phyloP scores from a whole-genome alignment of 1,140 invertebrate species.

The Melipona quadrifasciata region DNA sequence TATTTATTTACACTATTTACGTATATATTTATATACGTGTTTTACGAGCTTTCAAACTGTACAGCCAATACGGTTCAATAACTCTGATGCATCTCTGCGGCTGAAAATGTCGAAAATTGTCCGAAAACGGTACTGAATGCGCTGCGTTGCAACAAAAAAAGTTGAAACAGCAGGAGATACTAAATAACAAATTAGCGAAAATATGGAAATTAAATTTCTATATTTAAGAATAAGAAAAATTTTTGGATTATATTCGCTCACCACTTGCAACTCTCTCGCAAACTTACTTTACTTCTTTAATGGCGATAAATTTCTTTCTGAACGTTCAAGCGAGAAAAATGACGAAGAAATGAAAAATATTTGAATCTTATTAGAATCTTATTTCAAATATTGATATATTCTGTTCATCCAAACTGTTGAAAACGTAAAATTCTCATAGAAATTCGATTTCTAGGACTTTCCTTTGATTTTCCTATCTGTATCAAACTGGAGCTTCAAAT shows the following conservation, averaged over 20 bases:
- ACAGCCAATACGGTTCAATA: background rate
- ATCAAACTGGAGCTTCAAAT: background rate
- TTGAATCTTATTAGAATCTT: too few species aligned
- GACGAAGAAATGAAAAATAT: too few species aligned
- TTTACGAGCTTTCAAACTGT: slow-evolving; percentile 8
- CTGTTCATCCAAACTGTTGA: too few species aligned
- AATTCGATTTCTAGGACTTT: background rate
- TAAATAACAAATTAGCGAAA: background rate
- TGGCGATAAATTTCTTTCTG: too few species aligned
- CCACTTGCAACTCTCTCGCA: too few species aligned
- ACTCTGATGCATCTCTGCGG: background rate
- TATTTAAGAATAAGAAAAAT: too few species aligned
- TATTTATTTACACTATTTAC: slow-evolving; percentile 29
- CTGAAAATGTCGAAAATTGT: background rate
- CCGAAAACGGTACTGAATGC: background rate
- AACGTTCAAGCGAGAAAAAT: too few species aligned
- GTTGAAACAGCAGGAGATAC: background rate
- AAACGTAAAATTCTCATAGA: background rate
- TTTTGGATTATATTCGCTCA: too few species aligned
- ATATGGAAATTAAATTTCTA: background rate
- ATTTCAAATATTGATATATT: too few species aligned
- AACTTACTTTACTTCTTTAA: too few species aligned
- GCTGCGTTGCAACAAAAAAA: background rate
- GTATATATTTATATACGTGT: background rate
- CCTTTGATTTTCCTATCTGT: background rate